A percentile compares a stretch with the other conserved stretches of the same genome.
Conservation (phyloP, 1,140 invertebrate species). For the Drepana arcuata region DNA sequence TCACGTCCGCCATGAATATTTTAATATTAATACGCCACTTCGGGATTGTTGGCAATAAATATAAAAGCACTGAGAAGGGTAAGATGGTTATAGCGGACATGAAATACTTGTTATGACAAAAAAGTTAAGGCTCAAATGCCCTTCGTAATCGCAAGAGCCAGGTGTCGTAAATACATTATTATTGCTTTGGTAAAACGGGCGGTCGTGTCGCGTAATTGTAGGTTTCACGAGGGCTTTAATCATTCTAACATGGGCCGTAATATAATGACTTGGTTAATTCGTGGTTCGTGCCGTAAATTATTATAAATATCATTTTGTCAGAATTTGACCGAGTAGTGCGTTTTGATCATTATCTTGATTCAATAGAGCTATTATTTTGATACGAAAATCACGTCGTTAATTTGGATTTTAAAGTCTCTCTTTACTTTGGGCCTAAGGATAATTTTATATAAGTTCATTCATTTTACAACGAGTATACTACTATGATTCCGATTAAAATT, state of each 20-base stretch:
- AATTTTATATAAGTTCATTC: too few species aligned
- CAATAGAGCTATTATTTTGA: too few species aligned
- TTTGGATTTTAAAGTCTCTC: too few species aligned
- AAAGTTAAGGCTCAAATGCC: slow-evolving; percentile 10
- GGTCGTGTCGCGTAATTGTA: slow-evolving; percentile 12
- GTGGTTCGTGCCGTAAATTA: too few species aligned
- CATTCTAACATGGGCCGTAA: slow-evolving; percentile 1
- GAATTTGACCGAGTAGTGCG: too few species aligned
- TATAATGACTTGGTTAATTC: too few species aligned
- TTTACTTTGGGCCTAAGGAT: too few species aligned
- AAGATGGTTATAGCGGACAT: slow-evolving; percentile 16
- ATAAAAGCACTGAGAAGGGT: slow-evolving; percentile 15
- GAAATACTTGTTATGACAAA: slow-evolving; percentile 20
- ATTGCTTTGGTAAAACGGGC: slow-evolving; percentile 20
- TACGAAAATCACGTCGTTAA: too few species aligned
- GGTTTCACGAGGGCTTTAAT: slow-evolving; percentile 8
- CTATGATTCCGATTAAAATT: too few species aligned
- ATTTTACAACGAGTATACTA: too few species aligned
- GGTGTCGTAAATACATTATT: slow-evolving; percentile 32
- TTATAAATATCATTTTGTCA: too few species aligned
- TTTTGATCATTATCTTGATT: too few species aligned
- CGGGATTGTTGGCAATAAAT: slow-evolving; percentile 10
- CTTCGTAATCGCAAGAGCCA: slow-evolving; percentile 21
- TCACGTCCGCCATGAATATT: slow-evolving; percentile 41
- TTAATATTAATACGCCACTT: slow-evolving; percentile 25